phyloP scores from a whole-genome alignment of 2,888 invertebrate species.

The Liposcelis brunnea region DNA sequence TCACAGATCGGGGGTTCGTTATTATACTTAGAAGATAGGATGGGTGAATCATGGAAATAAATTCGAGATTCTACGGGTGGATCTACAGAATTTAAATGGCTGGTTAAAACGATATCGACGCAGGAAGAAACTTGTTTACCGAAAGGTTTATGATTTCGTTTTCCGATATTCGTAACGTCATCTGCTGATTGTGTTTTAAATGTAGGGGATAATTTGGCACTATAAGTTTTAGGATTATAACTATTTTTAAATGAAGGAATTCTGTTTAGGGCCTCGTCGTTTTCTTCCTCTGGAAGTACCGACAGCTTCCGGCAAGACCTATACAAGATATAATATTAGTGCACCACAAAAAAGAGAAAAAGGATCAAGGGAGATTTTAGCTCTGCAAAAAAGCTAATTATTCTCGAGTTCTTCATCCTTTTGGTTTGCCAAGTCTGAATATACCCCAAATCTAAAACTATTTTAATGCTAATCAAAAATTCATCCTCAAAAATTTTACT shows the following conservation, averaged over 20 bases:
- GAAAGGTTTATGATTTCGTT: not conserved
- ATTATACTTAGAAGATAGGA: not conserved
- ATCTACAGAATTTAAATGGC: too few species aligned
- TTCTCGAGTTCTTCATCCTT: too few species aligned
- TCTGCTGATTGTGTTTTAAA: not conserved
- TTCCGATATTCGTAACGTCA: not conserved
- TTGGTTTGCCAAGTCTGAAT: too few species aligned
- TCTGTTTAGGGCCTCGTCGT: conserved; percentile 2
- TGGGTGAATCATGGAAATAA: too few species aligned
- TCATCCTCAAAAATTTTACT: too few species aligned
- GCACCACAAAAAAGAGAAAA: too few species aligned
- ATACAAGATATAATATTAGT: not conserved
- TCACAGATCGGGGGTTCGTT: not conserved
- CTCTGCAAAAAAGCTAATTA: too few species aligned
- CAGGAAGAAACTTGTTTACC: not conserved
- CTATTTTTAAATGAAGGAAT: conserved; percentile 1
- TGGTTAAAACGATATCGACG: not conserved
- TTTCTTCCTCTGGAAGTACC: conserved; percentile 6
- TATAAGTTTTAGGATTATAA: too few species aligned
- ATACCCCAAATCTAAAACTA: too few species aligned
- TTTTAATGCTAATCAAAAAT: too few species aligned
- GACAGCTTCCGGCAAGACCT: conserved; percentile 8
- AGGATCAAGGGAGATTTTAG: too few species aligned
- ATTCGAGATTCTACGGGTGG: too few species aligned
- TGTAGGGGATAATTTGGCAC: not conserved